phyloP scores from a whole-genome alignment of 2,888 invertebrate genomes.

The Drosophila multiciliata region DNA sequence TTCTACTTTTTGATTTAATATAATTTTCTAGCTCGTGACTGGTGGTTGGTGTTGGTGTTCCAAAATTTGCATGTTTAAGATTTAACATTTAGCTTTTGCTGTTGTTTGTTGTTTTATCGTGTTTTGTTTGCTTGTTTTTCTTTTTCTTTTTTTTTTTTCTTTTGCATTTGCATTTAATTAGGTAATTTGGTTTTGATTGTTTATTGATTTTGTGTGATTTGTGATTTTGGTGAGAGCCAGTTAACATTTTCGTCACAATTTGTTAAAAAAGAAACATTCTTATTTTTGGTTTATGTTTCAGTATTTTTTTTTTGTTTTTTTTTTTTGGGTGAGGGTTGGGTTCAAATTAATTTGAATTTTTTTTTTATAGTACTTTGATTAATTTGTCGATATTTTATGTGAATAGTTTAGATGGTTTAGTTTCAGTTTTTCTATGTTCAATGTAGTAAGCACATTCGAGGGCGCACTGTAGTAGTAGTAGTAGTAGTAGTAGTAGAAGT shows the following conservation, averaged over 20 bases:
- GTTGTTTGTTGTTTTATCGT: slow-evolving; percentile 45
- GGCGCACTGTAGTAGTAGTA: slow-evolving; percentile 32
- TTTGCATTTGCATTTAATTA: slow-evolving; percentile 37
- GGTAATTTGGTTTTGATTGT: slow-evolving; percentile 49
- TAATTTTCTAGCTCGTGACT: slow-evolving; percentile 47
- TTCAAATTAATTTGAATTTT: slow-evolving; percentile 49
- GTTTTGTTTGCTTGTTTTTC: slow-evolving; percentile 39
- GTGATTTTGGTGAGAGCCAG: slow-evolving; percentile 44
- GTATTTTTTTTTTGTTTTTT: slow-evolving; percentile 5
- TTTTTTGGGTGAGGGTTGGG: slow-evolving; percentile 33
- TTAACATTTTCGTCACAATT: slow-evolving; percentile 45
- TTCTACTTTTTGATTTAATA: slow-evolving; percentile 39
- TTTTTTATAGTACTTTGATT: slow-evolving; percentile 22
- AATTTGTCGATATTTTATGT: slow-evolving; percentile 25
- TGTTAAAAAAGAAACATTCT: slow-evolving; percentile 5
- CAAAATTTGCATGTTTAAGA: slow-evolving; percentile 50
- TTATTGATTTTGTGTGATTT: slow-evolving; percentile 41
- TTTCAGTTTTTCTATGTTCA: slow-evolving; percentile 33
- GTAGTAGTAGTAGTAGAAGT: slow-evolving; percentile 6
- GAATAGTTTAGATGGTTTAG: slow-evolving; percentile 62
- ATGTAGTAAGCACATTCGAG: slow-evolving; percentile 57
- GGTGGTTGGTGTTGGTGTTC: slow-evolving; percentile 49
- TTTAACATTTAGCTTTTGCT: slow-evolving; percentile 38
- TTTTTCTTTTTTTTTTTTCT: slow-evolving; percentile 31
- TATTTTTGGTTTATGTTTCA: slow-evolving; percentile 1